Percentiles rank a stretch among this genome's conserved stretches.
Conservation (phyloP, 1,140 invertebrate species). For the Limonius californicus region DNA sequence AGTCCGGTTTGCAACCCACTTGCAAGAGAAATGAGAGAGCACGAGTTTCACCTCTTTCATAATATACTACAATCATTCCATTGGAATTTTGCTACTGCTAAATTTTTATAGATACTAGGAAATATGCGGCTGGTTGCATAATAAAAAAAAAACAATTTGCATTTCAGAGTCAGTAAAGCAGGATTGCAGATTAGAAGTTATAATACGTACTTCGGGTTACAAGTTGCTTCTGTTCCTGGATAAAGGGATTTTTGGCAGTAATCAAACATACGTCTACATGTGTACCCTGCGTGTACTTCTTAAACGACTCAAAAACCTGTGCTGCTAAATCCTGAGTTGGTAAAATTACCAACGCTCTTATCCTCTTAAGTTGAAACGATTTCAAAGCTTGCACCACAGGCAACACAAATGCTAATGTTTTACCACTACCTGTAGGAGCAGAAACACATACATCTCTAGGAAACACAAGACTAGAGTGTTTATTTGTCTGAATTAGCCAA, state of each 20-base stretch:
- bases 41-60: too few relatives aligned
- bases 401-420: slow-evolving; percentile 91
- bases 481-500: slow-evolving; percentile 65
- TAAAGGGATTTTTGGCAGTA: slow-evolving; percentile 67
- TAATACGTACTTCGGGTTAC: slow-evolving; percentile 60
- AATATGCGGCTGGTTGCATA: too few relatives aligned
- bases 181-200: too few relatives aligned
- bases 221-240: slow-evolving; percentile 71
- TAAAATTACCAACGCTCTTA: slow-evolving; percentile 83
- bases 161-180: too few relatives aligned
- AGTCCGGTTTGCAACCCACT: too few relatives aligned
- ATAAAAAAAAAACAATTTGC: too few relatives aligned
- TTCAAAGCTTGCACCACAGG: slow-evolving; percentile 79
- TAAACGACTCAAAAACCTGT: slow-evolving; percentile 84
- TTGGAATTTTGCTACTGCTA: too few relatives aligned
- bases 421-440: slow-evolving; percentile 96
- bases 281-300: slow-evolving; percentile 67
- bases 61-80: too few relatives aligned
- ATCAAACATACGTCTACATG: slow-evolving; percentile 70
- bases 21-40: too few relatives aligned
- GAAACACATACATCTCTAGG: slow-evolving; percentile 93
- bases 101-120: too few relatives aligned
- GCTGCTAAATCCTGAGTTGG: slow-evolving; percentile 88
- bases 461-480: slow-evolving; percentile 57
- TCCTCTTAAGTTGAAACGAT: slow-evolving; percentile 52